These are phyloP conservation scores for Drosophila pachea DNA, from an alignment of 1,140 invertebrate species.

Conservation along the genomic window DNA sequence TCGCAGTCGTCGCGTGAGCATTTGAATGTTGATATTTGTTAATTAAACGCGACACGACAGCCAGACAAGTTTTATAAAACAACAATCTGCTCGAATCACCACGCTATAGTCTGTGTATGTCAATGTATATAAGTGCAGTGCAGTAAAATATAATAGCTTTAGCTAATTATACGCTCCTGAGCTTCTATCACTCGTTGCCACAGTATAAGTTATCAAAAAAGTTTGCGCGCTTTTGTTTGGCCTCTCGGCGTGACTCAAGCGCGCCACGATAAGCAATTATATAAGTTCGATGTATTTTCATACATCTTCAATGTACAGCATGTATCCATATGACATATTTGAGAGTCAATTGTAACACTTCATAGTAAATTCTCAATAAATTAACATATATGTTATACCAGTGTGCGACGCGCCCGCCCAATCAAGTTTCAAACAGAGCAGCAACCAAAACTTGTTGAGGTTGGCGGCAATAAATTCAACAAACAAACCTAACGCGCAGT, in stretches of 20 bases:
- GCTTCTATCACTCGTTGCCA: not conserved
- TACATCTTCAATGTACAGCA: too few relatives aligned
- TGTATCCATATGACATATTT: not conserved
- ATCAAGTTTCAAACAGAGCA: slow-evolving; percentile 36
- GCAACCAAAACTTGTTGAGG: slow-evolving; percentile 40
- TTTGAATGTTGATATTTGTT: slow-evolving; percentile 35
- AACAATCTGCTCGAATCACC: slow-evolving; percentile 6
- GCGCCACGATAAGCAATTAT: slow-evolving; percentile 10
- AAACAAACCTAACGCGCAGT: slow-evolving; percentile 65
- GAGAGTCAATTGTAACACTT: not conserved
- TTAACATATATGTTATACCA: not conserved
- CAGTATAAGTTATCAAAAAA: slow-evolving; percentile 23
- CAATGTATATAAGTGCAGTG: slow-evolving; percentile 11
- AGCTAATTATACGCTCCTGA: not conserved
- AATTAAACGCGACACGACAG: slow-evolving; percentile 50
- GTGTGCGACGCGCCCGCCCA: slow-evolving; percentile 10
- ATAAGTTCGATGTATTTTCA: not conserved
- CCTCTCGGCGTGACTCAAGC: slow-evolving; percentile 1
- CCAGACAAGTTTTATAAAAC: slow-evolving; percentile 31
- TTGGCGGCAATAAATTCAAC: slow-evolving; percentile 50
- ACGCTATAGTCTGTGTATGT: not conserved
- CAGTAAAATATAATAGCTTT: slow-evolving; percentile 1
- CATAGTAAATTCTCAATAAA: not conserved
- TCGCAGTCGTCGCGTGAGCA: slow-evolving; percentile 10
- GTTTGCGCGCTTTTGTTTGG: slow-evolving; percentile 40